Conservation (phyloP, 2,113 vertebrate genomes). For the Phylloscopus trochiloides region DNA sequence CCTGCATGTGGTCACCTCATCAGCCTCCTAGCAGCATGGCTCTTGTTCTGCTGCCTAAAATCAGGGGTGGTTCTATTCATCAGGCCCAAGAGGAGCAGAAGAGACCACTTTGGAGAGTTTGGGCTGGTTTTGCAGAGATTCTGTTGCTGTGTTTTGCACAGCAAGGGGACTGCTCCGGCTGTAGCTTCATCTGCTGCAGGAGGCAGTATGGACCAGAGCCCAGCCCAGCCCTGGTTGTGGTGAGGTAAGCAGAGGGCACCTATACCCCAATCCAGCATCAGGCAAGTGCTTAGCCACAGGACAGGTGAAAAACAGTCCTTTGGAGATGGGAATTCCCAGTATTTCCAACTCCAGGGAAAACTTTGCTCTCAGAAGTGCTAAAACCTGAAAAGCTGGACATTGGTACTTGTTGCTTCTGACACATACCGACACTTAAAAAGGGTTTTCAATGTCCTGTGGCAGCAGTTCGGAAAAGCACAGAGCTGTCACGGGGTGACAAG, state of each 20-base stretch:
- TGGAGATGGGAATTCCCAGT: neutral
- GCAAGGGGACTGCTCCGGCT: fast-evolving
- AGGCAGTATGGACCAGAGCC: neutral
- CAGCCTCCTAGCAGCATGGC: neutral
- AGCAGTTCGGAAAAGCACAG: fast-evolving
- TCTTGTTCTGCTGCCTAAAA: neutral
- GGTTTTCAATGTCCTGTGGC: neutral
- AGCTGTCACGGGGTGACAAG: fast-evolving
- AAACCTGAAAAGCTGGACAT: neutral
- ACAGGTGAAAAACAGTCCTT: neutral
- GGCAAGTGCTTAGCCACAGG: fast-evolving
- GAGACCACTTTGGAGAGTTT: neutral
- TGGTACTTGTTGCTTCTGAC: neutral
- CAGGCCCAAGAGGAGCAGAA: neutral
- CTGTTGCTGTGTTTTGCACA: neutral
- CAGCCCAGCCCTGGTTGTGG: fast-evolving
- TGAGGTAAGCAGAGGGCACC: neutral
- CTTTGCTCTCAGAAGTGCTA: neutral
- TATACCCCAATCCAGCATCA: fast-evolving
- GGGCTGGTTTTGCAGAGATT: neutral
- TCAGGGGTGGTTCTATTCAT: neutral
- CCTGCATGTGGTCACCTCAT: fast-evolving
- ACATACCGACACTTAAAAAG: neutral
- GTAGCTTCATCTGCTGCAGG: neutral
- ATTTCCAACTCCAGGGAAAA: neutral